Evolutionary conservation across 2,113 vertebrate species (phyloP).

Genomic region (Aix galericulata): DNA sequence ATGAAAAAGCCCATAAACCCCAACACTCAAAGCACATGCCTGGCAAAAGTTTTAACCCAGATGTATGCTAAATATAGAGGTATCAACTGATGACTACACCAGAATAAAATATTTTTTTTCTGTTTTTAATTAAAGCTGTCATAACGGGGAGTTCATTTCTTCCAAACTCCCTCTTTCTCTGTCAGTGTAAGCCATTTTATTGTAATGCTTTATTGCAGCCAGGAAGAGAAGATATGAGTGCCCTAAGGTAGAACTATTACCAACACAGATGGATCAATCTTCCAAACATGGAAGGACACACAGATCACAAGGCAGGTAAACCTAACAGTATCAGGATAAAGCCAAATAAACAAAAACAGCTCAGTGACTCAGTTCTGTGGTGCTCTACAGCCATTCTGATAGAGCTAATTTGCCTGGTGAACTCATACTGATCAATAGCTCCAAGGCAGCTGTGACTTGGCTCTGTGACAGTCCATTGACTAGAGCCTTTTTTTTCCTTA

Average conservation of each 20-base stretch:
- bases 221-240: conserved; percentile 49
- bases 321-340: conserved; percentile 19
- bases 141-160: conserved; percentile 2
- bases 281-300: background rate
- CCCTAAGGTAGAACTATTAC: conserved; percentile 40
- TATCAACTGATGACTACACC: conserved; percentile 6
- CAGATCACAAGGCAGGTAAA: conserved; percentile 26
- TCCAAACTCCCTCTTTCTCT: background rate
- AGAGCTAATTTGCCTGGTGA: conserved; percentile 39
- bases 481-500: background rate
- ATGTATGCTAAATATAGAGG: conserved; percentile 8
- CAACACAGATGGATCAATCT: conserved; percentile 68
- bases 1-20: background rate
- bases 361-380: background rate
- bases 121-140: conserved; percentile 60
- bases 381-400: background rate
- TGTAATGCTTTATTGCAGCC: conserved; percentile 39
- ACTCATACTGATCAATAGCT: conserved; percentile 35
- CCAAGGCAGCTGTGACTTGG: conserved; percentile 36
- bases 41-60: background rate
- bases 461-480: conserved; percentile 35
- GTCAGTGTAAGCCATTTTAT: conserved; percentile 30
- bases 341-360: conserved; percentile 43
- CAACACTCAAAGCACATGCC: background rate
- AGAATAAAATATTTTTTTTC: conserved; percentile 8